A percentile compares a stretch with the other conserved stretches of the same genome.
phyloP scores from a whole-genome alignment of 2,113 vertebrate genomes.

The Strix aluco region DNA sequence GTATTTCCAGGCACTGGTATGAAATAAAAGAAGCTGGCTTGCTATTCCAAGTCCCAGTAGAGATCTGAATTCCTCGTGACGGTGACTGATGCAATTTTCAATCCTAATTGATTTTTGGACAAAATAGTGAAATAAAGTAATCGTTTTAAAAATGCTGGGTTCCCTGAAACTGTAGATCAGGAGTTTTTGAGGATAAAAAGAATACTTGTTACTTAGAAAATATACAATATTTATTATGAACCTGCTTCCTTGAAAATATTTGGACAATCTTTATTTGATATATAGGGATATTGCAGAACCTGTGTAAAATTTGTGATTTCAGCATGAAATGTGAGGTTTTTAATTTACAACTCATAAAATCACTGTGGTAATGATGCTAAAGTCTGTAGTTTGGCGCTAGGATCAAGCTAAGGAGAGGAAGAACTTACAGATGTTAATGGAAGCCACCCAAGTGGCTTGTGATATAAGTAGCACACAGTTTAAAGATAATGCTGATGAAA shows the following conservation, averaged over 20 bases:
- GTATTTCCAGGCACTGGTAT: background rate
- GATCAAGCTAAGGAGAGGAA: background rate
- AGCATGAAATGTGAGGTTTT: background rate
- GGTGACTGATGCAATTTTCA: background rate
- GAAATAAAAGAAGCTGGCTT: background rate
- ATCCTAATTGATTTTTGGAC: background rate
- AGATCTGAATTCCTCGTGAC: background rate
- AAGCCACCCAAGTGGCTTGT: background rate
- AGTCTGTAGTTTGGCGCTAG: background rate
- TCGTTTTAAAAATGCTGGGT: fast-evolving
- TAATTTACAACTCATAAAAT: background rate
- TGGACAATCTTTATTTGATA: background rate
- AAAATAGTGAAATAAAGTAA: background rate
- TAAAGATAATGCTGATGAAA: background rate
- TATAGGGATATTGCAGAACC: background rate
- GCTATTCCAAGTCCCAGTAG: background rate
- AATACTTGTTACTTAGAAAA: background rate
- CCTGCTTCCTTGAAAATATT: background rate
- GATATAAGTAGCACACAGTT: background rate
- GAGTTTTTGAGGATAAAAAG: background rate
- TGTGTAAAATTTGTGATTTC: background rate
- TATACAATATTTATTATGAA: background rate
- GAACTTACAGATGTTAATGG: background rate
- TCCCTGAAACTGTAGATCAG: background rate
- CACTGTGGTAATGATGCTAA: background rate